A percentile compares a stretch with the other conserved stretches of the same genome.
These are phyloP conservation scores for Coenobita brevimanus DNA, from an alignment of 1,140 invertebrate species.

Conservation along the genomic window DNA sequence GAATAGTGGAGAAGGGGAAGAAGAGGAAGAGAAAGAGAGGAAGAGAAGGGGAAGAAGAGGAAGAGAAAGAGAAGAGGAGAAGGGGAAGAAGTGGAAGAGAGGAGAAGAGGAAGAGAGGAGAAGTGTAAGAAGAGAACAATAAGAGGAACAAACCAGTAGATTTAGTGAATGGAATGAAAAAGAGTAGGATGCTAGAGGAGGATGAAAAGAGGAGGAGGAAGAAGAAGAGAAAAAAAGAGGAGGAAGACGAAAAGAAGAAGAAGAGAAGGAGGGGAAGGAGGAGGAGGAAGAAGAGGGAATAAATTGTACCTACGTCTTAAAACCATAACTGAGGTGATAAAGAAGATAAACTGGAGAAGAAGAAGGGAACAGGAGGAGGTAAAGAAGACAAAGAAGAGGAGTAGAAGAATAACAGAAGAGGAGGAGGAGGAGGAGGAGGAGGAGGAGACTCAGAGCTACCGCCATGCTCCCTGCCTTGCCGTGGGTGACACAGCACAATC, in stretches of 20 bases:
- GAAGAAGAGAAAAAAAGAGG: too few relatives aligned
- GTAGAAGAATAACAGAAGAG: too few relatives aligned
- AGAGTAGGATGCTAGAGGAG: neutral
- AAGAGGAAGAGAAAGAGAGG: too few relatives aligned
- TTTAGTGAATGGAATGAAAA: neutral
- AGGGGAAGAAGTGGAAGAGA: neutral
- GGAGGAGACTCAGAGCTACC: too few relatives aligned
- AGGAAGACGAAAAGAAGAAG: too few relatives aligned
- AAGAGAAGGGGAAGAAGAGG: too few relatives aligned
- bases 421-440: too few relatives aligned
- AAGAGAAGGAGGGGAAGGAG: neutral
- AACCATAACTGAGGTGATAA: too few relatives aligned
- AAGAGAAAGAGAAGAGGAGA: neutral
- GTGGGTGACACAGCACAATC: too few relatives aligned
- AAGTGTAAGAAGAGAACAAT: neutral
- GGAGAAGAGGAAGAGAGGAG: slow-evolving; percentile 17
- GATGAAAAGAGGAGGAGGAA: neutral
- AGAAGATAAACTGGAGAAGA: neutral
- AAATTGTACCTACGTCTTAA: too few relatives aligned
- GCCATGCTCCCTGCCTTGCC: too few relatives aligned
- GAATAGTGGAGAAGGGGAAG: too few relatives aligned
- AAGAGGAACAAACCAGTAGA: neutral
- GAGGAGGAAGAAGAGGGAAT: neutral
- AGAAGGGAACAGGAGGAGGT: neutral
- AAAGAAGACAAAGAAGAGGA: neutral